Evolutionary conservation across 2,113 vertebrate species (phyloP).

Genomic region (Apteryx owenii): DNA sequence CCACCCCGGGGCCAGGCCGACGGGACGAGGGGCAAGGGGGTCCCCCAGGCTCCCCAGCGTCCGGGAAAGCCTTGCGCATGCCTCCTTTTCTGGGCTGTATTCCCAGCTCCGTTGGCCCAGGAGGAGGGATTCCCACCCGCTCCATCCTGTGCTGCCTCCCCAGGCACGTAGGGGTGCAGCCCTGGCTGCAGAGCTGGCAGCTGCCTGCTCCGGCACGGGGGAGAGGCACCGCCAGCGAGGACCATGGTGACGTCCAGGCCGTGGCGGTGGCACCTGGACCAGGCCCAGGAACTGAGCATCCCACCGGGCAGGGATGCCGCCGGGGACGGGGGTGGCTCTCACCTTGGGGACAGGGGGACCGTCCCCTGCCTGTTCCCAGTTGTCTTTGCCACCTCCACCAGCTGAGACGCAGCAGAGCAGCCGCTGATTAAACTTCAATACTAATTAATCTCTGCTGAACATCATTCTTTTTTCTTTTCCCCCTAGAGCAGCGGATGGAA

Average conservation of each 20-base stretch:
- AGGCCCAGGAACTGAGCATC: not conserved
- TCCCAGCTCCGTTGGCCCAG: accelerated
- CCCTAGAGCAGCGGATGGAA: accelerated
- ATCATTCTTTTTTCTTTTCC: too few species aligned
- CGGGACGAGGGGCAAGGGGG: too few species aligned
- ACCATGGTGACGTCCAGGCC: accelerated
- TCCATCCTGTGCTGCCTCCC: too few species aligned
- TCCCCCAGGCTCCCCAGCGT: too few species aligned
- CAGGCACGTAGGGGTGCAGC: too few species aligned
- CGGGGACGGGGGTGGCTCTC: too few species aligned
- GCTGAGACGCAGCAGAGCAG: not conserved
- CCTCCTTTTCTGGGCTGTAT: not conserved
- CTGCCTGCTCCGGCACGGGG: too few species aligned
- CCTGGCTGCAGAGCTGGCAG: not conserved
- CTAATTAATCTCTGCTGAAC: not conserved
- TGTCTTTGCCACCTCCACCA: not conserved
- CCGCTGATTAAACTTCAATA: not conserved
- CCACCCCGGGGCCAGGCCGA: too few species aligned
- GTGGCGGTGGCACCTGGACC: accelerated
- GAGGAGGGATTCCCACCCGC: not conserved
- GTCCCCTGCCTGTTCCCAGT: not conserved
- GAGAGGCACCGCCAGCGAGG: too few species aligned
- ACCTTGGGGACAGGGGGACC: not conserved
- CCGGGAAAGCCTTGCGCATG: not conserved
- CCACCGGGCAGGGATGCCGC: not conserved